Conservation (phyloP, 53 echinoderm and acorn worm species). For the Mesocentrotus franciscanus region DNA sequence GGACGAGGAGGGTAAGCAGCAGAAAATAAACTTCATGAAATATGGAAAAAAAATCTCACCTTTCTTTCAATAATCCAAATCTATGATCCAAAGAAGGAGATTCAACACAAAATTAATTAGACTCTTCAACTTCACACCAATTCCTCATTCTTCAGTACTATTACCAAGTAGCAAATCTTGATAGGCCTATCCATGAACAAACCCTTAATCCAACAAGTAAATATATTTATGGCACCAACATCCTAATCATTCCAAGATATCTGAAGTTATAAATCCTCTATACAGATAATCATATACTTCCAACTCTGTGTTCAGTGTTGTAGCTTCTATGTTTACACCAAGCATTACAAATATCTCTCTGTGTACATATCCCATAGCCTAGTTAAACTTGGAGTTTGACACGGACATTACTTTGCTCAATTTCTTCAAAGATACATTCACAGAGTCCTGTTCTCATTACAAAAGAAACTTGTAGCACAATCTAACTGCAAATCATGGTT, state of each 20-base stretch:
- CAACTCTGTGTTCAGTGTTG: too few species aligned
- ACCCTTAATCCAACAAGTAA: background rate
- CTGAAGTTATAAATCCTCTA: background rate
- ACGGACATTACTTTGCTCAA: background rate
- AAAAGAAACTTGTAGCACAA: too few species aligned
- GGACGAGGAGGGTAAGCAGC: background rate
- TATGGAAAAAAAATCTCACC: background rate
- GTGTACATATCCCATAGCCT: background rate
- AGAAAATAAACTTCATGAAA: background rate
- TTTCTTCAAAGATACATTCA: background rate
- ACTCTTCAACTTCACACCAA: background rate
- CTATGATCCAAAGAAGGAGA: background rate
- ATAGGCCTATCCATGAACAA: too few species aligned
- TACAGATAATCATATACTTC: background rate
- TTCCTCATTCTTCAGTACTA: background rate
- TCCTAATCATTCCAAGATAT: slow-evolving; percentile 6
- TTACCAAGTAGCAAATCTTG: background rate
- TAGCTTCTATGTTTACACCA: background rate
- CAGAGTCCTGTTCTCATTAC: background rate
- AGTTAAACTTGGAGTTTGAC: background rate
- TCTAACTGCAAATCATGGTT: background rate
- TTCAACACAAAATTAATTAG: background rate
- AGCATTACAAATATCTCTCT: background rate
- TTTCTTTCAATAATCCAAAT: background rate
- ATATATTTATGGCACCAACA: background rate